Percentiles rank a stretch among this genome's conserved stretches.
Evolutionary conservation across 2,113 vertebrate species (phyloP).

Genomic region (Raphicerus campestris): DNA sequence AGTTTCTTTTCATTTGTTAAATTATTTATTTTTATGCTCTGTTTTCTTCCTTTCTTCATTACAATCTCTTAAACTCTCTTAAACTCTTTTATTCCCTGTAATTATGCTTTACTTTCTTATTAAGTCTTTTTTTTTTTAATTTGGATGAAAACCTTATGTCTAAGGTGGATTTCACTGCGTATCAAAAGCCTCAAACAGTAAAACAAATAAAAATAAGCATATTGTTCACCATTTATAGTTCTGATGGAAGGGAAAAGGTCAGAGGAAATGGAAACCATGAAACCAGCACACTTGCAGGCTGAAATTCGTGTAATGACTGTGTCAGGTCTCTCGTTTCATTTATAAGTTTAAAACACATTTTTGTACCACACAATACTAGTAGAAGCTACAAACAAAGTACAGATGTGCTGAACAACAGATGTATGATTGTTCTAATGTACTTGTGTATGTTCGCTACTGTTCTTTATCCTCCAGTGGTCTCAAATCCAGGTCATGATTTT

Average conservation of each 20-base stretch:
- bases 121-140: background rate
- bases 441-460: background rate
- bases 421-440: background rate
- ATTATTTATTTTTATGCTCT: background rate
- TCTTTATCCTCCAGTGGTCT: background rate
- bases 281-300: background rate
- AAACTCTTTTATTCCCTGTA: background rate
- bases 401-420: background rate
- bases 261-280: constrained; percentile 49
- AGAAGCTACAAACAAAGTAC: background rate
- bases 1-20: background rate
- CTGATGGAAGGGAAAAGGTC: constrained; percentile 2
- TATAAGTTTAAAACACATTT: constrained; percentile 13
- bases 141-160: background rate
- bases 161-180: background rate
- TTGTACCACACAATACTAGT: background rate
- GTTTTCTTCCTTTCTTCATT: background rate
- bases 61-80: background rate
- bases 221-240: background rate
- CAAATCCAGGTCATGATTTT: background rate
- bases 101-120: background rate
- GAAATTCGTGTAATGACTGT: background rate
- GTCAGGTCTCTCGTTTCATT: background rate
- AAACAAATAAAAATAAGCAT: constrained; percentile 34
- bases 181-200: background rate